These are phyloP conservation scores for Endomychus coccineus DNA, from an alignment of 2,888 invertebrate genomes.

Conservation along the genomic window DNA sequence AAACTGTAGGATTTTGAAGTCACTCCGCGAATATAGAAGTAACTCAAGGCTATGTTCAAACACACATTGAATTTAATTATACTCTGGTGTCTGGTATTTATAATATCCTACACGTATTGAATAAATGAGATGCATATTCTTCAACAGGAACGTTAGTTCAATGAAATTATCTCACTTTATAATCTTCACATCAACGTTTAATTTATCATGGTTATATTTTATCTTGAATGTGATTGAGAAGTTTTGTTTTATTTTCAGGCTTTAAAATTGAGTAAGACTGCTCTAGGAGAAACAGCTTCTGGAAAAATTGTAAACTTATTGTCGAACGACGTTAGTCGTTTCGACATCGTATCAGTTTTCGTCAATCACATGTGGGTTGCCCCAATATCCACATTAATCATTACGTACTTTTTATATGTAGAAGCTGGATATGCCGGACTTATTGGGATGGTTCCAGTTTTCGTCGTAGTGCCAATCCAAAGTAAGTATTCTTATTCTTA, in stretches of 20 bases:
- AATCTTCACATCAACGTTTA: too few species aligned
- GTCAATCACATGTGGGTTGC: constrained; percentile 85
- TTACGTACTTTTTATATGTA: constrained; percentile 70
- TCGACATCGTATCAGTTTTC: constrained; percentile 78
- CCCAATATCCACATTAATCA: constrained; percentile 58
- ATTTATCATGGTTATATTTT: too few species aligned
- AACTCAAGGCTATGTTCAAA: too few species aligned
- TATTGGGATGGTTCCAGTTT: constrained; percentile 69
- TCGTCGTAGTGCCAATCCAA: constrained; percentile 78
- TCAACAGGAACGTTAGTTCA: too few species aligned
- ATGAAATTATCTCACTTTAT: too few species aligned
- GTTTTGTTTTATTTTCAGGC: constrained; percentile 47
- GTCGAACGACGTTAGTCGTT: constrained; percentile 88
- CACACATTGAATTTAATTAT: too few species aligned
- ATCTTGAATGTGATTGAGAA: too few species aligned
- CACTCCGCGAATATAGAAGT: too few species aligned
- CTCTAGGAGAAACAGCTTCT: constrained; percentile 65
- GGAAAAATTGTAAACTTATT: constrained; percentile 90
- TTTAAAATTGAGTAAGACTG: constrained; percentile 60
- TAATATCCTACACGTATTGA: too few species aligned
- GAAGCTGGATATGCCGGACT: constrained; percentile 67
- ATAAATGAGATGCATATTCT: too few species aligned
- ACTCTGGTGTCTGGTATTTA: too few species aligned
- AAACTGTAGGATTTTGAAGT: too few species aligned
- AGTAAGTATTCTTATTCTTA: constrained; percentile 53